Evolutionary conservation across 1,140 invertebrate species (phyloP), one percentile per base, ranked within the genome.

Genomic region (Polypedilum pembai): DNA sequence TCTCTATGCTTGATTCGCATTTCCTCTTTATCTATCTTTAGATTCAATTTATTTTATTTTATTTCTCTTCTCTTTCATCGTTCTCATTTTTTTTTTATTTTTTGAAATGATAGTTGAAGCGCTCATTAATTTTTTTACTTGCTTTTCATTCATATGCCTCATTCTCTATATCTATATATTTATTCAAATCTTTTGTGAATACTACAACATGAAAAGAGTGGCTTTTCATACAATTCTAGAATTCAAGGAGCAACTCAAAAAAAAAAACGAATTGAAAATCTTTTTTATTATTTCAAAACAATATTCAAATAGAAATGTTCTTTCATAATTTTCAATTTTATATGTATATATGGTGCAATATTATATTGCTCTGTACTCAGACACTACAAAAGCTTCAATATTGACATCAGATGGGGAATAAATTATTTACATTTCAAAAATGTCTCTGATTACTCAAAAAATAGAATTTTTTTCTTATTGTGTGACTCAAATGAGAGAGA

Each of bases 351-450:
- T 56, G 45, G 12, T n/a, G 45, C 45, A 33, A 33, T 33, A 33
- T 33, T 33, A 33, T 33, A 33, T 33, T 33, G 24, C 24, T 33
- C 24, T 33, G 24, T 33, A 33, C 24, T 33, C 24, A 33, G 5
- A 33, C 24, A 33, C 45, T n/a, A 56, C 45, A 56, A 56, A 56
- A 56, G 45, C 45, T 56, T 56, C 45, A 33, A 33, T 56, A 56
- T 56, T 56, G 45, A 56, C 45, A 56, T 56, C 45, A 56, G 45
- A 56, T 56, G 45, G 45, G 24, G 45, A 56, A 56, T 56, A 56
- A 56, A 56, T n/a, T 56, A 56, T 56, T 56, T 56, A 56, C 45
- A 56, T 56, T 56, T 56, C 45, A n/a, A 56, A 56, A 56, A 56
- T 56, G 45, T 56, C 45, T 56, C 45, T 56, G 45, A 56, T 56